phyloP scores from a whole-genome alignment of 2,113 vertebrate genomes.

The Mola mola region DNA sequence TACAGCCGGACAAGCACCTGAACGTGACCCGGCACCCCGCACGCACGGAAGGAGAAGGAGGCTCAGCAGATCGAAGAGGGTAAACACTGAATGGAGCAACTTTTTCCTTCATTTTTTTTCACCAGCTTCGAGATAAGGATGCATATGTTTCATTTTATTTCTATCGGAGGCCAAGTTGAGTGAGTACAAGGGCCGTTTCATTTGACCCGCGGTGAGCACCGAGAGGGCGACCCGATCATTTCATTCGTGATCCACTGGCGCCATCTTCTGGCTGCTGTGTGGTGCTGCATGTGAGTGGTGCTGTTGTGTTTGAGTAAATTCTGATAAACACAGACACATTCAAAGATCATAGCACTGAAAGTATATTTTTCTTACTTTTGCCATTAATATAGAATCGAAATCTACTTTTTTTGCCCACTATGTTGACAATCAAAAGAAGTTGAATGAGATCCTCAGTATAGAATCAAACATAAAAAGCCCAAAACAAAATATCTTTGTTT shows the following conservation, averaged over 20 bases:
- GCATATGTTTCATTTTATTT: neutral
- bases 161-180: neutral
- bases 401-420: too few species aligned
- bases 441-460: too few species aligned
- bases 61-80: neutral
- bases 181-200: neutral
- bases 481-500: too few species aligned
- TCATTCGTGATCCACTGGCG: constrained; percentile 56
- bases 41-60: neutral
- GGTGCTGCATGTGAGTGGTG: neutral
- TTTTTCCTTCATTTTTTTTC: neutral
- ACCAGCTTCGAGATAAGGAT: neutral
- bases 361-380: too few species aligned
- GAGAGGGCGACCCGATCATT: neutral
- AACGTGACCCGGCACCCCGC: constrained; percentile 44
- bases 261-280: constrained; percentile 64
- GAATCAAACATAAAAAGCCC: too few species aligned
- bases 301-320: too few species aligned
- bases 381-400: too few species aligned
- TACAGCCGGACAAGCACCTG: constrained; percentile 45
- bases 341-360: too few species aligned
- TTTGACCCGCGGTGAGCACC: neutral
- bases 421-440: too few species aligned
- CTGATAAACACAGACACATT: too few species aligned
- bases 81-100: neutral